Conservation (phyloP, 2,888 invertebrate species). For the Tinea trinotella region DNA sequence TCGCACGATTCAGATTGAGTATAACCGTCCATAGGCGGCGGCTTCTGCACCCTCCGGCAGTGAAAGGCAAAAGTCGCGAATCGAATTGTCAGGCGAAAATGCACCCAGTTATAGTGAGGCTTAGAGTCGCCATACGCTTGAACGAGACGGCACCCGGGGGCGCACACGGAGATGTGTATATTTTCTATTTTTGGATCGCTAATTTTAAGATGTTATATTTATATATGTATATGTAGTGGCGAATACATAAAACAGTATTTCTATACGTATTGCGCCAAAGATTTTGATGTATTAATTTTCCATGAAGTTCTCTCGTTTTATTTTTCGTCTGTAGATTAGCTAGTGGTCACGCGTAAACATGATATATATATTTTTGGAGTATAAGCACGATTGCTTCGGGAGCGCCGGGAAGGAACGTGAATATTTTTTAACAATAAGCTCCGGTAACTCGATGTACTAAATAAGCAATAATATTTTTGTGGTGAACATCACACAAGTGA, state of each 20-base stretch:
- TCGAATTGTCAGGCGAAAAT: conserved; percentile 7
- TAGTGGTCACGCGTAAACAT: conserved; percentile 59
- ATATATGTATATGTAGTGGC: conserved; percentile 72
- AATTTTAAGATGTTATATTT: conserved; percentile 73
- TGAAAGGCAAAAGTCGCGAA: conserved; percentile 46
- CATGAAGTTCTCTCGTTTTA: conserved; percentile 54
- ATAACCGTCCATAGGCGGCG: conserved; percentile 69
- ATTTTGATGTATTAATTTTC: conserved; percentile 71
- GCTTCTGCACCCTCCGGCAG: conserved; percentile 62
- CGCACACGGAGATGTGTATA: conserved; percentile 64
- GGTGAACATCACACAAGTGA: conserved; percentile 41
- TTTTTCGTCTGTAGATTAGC: conserved; percentile 53
- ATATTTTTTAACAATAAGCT: conserved; percentile 23
- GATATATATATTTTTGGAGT: conserved; percentile 65
- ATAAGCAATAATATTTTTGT: conserved; percentile 70
- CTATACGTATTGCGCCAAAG: conserved; percentile 68
- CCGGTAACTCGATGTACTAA: conserved; percentile 54
- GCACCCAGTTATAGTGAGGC: conserved; percentile 25
- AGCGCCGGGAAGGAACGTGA: conserved; percentile 37
- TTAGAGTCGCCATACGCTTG: conserved; percentile 40
- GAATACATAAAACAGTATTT: conserved; percentile 65
- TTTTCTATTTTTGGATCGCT: conserved; percentile 73
- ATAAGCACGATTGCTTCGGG: conserved; percentile 48
- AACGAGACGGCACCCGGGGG: conserved; percentile 51
- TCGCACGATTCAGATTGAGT: conserved; percentile 61